phyloP scores from a whole-genome alignment of 2,797 vertebrate species.

The Staurois parvus region DNA sequence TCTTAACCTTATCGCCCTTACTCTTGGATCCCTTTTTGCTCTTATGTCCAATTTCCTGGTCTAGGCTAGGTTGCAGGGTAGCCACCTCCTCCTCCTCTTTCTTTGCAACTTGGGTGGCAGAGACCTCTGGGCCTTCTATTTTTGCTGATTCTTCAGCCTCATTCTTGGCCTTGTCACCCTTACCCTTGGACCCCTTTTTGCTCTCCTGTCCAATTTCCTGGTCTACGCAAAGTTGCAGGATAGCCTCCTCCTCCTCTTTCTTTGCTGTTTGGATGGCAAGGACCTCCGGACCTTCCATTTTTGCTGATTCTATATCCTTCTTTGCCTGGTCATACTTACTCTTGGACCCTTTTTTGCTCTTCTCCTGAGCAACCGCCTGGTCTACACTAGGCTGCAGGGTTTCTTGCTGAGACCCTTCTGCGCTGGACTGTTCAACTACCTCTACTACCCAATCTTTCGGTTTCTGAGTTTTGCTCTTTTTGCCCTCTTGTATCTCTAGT shows the following conservation, averaged over 20 bases:
- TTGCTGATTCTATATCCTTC: not conserved
- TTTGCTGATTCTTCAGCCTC: not conserved
- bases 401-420: not conserved
- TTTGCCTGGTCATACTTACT: slow-evolving; percentile 4
- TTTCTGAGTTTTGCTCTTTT: not conserved
- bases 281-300: not conserved
- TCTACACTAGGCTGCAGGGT: not conserved
- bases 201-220: not conserved
- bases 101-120: not conserved
- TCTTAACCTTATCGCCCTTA: not conserved
- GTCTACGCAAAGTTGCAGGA: not conserved
- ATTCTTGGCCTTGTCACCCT: not conserved
- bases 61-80: not conserved
- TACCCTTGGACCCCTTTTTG: slow-evolving; percentile 2
- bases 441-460: not conserved
- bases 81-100: not conserved
- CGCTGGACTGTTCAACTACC: not conserved
- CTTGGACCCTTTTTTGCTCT: slow-evolving; percentile 3
- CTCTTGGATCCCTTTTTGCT: slow-evolving; percentile 14
- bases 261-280: not conserved
- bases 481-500: not conserved
- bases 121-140: not conserved
- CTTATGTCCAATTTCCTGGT: not conserved
- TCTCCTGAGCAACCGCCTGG: not conserved
- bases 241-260: not conserved